A percentile compares a stretch with the other conserved stretches of the same genome.
These are phyloP conservation scores for Parotocinclus haroldoi DNA, from an alignment of 2,797 vertebrate species.

Conservation along the genomic window DNA sequence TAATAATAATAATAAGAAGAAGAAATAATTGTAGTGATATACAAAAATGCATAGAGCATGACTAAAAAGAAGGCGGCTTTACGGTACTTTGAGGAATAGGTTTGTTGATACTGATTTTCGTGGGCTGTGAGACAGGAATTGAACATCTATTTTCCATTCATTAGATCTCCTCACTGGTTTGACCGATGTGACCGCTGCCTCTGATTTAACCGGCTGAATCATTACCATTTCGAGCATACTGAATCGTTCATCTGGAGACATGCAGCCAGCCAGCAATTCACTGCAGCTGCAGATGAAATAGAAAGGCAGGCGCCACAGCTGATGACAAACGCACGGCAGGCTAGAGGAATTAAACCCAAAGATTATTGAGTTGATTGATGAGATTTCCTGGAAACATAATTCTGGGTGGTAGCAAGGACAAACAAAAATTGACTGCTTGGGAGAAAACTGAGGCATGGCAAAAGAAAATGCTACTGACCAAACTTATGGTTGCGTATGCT, in stretches of 20 bases:
- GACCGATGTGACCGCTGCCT: conserved; percentile 18
- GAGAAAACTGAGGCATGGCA: not conserved
- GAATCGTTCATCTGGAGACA: conserved; percentile 21
- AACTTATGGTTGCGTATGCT: too few species aligned
- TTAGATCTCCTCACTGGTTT: conserved; percentile 9
- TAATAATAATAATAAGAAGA: too few species aligned
- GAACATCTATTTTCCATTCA: conserved; percentile 20
- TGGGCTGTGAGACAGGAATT: not conserved
- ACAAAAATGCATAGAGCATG: too few species aligned
- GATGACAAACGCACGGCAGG: conserved; percentile 37
- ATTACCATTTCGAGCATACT: conserved; percentile 1
- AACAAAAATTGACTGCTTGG: not conserved
- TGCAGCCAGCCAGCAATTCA: conserved; percentile 16
- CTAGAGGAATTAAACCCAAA: conserved; percentile 22
- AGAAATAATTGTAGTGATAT: too few species aligned
- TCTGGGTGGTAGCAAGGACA: conserved; percentile 2
- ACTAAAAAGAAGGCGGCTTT: too few species aligned
- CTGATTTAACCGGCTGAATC: not conserved
- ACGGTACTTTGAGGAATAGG: too few species aligned
- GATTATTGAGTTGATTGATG: conserved; percentile 35
- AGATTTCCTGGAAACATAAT: conserved; percentile 9
- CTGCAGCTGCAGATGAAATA: conserved; percentile 10
- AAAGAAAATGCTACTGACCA: not conserved
- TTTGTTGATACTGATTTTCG: too few species aligned
- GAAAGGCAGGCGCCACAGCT: not conserved